Percentiles rank a stretch among this genome's conserved stretches.
These are phyloP conservation scores for Acyrthosiphon pisum DNA, from an alignment of 1,140 invertebrate species.

Conservation along the genomic window DNA sequence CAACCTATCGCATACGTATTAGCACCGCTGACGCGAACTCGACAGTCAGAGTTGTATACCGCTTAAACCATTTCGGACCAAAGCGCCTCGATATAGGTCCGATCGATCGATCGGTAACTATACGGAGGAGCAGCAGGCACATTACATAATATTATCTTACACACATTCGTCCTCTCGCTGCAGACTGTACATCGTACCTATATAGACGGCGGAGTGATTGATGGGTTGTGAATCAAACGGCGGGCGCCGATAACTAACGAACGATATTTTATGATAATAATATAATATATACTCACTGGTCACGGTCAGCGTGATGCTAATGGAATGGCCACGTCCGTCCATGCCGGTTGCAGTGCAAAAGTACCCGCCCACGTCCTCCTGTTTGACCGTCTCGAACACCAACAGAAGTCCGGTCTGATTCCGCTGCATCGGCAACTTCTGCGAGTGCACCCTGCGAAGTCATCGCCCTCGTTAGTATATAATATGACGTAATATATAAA, in stretches of 20 bases:
- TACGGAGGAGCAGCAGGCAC: no score
- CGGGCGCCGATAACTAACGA: background rate
- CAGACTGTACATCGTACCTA: no score
- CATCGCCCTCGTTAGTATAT: background rate
- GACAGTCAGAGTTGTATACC: background rate
- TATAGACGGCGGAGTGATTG: background rate
- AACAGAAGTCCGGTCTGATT: conserved; percentile 40
- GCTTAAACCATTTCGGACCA: background rate
- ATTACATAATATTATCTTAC: no score
- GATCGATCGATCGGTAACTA: background rate
- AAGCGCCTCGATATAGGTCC: background rate
- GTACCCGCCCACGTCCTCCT: conserved; percentile 29
- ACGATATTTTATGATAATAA: background rate
- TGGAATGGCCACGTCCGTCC: background rate
- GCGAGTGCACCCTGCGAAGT: conserved; percentile 32
- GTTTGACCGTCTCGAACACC: conserved; percentile 40
- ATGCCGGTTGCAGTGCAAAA: background rate
- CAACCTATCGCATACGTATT: no score
- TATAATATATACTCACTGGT: conserved; percentile 21
- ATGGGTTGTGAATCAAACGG: background rate
- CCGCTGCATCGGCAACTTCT: background rate
- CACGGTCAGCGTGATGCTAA: conserved; percentile 38
- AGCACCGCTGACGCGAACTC: background rate
- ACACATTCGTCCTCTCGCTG: no score
- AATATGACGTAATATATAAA: background rate